Percentiles rank a stretch among this genome's conserved stretches.
These are phyloP conservation scores for Carassius auratus DNA, from an alignment of 2,113 vertebrate genomes.

Conservation along the genomic window DNA sequence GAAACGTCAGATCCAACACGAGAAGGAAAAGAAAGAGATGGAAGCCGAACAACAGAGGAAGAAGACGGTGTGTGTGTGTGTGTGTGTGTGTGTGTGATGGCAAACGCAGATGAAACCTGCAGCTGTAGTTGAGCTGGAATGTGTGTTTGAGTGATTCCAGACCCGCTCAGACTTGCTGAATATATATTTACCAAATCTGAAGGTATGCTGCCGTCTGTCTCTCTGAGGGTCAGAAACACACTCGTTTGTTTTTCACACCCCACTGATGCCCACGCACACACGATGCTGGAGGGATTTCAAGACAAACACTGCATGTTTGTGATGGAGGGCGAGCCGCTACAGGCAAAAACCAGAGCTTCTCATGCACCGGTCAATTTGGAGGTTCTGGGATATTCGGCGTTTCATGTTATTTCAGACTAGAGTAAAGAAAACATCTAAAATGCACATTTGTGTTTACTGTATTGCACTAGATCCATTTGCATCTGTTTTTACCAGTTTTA, in stretches of 20 bases:
- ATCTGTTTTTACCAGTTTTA: neutral
- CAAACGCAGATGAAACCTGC: neutral
- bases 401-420: neutral
- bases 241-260: neutral
- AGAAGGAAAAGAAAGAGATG: conserved; percentile 64
- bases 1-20: conserved; percentile 66
- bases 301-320: neutral
- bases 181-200: conserved; percentile 31
- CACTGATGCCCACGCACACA: neutral
- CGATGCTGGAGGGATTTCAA: neutral
- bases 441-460: neutral
- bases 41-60: conserved; percentile 56
- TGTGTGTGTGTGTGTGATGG: neutral
- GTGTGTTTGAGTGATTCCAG: conserved; percentile 11
- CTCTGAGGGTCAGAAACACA: neutral
- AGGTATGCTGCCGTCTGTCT: conserved; percentile 9
- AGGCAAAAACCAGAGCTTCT: neutral
- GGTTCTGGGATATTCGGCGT: neutral
- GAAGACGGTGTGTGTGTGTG: neutral
- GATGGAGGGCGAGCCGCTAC: neutral
- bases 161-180: conserved; percentile 23
- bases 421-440: too few species aligned
- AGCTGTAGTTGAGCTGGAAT: neutral
- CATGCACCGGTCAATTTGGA: neutral
- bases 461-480: neutral